A percentile compares a stretch with the other conserved stretches of the same genome.
Evolutionary conservation across 2,888 invertebrate species (phyloP).

Genomic region (Bellardia bayeri): DNA sequence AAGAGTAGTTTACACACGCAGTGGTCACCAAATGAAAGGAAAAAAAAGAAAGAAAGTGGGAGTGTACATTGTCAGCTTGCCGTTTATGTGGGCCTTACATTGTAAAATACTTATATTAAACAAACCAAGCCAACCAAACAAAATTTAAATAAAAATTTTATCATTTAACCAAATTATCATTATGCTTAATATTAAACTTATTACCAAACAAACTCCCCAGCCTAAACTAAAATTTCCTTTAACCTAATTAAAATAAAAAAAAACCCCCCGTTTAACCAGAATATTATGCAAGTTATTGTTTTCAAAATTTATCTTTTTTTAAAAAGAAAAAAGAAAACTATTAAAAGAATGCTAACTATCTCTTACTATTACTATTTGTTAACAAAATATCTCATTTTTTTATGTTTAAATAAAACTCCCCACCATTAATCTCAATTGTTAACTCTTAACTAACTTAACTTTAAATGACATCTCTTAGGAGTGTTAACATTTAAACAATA

Average conservation of each 20-base stretch:
- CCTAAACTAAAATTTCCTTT: not conserved
- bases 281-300: conserved; percentile 83
- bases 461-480: not conserved
- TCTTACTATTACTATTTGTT: not conserved
- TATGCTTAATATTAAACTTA: not conserved
- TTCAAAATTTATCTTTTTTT: conserved; percentile 59
- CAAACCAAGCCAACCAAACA: conserved; percentile 33
- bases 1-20: conserved; percentile 85
- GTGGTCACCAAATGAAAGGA: conserved; percentile 80
- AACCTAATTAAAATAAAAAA: not conserved
- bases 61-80: conserved; percentile 87
- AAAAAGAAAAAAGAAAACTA: not conserved
- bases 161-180: not conserved
- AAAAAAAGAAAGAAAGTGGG: conserved; percentile 79
- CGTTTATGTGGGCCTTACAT: conserved; percentile 88
- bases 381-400: not conserved
- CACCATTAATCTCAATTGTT: conserved; percentile 69
- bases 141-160: not conserved
- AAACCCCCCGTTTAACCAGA: conserved; percentile 82
- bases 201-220: not conserved
- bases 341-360: not conserved
- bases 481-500: conserved; percentile 75
- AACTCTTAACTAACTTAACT: conserved; percentile 47
- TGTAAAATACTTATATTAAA: conserved; percentile 78
- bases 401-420: not conserved